Evolutionary conservation across 2,888 invertebrate species (phyloP).

Genomic region (Xestia xanthographa): DNA sequence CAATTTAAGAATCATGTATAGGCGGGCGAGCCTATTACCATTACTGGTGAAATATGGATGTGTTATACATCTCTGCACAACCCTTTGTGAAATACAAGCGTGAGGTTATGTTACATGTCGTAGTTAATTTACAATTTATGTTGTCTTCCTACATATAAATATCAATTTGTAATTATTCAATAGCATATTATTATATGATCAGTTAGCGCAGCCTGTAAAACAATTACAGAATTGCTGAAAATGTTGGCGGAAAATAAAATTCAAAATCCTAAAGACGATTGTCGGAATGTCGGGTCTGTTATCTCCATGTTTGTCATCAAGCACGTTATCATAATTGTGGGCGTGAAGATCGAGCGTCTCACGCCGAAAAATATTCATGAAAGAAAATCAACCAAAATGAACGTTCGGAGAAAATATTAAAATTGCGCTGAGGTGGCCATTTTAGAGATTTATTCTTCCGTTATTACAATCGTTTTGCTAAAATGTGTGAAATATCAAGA

Average conservation of each 20-base stretch:
- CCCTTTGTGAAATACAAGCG: neutral
- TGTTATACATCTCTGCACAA: neutral
- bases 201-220: neutral
- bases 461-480: conserved; percentile 28
- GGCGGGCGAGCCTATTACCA: neutral
- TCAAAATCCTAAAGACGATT: conserved; percentile 10
- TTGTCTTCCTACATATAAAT: too few species aligned
- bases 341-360: conserved; percentile 32
- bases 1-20: neutral
- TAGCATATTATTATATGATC: too few species aligned
- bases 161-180: neutral
- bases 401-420: conserved; percentile 51
- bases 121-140: neutral
- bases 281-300: conserved; percentile 11
- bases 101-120: neutral
- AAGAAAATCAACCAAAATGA: conserved; percentile 46
- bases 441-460: conserved; percentile 49
- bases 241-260: conserved; percentile 4
- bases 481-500: conserved; percentile 15
- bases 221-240: neutral
- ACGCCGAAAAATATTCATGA: conserved; percentile 43
- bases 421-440: conserved; percentile 38
- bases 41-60: neutral
- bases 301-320: conserved; percentile 52
- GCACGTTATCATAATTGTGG: conserved; percentile 41